Base-by-base conservation (phyloP, 2,113 vertebrate species). In the Sorex araneus region DNA sequence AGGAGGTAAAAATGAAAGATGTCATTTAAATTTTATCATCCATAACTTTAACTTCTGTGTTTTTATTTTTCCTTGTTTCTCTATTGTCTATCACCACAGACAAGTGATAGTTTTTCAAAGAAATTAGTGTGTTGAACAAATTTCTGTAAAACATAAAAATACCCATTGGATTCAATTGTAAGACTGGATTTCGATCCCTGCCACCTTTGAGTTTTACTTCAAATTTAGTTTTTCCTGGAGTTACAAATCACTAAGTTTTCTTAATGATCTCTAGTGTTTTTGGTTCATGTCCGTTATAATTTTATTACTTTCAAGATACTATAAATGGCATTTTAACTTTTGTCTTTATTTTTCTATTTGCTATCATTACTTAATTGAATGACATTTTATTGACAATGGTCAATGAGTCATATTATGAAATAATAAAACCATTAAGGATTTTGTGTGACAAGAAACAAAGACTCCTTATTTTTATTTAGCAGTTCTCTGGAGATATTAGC, bases 351-450 rank as follows among this genome's bases (percentile, higher is more conserved):
- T 90, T 36, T 47, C 64, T 86, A 28, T 85, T 70, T 32, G 16
- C 30, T 34, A 6, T 70, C n/a, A 63, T 93, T 81, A 88, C 64
- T 92, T 94, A 93, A 67, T 71, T 47, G 86, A 89, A 45, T 73
- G 3, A 25, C 6, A 36, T 54, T 93, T 86, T 71, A 75, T 84
- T 74, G 50, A 30, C n/a, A 89, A 25, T 0, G 45, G 2, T n/a
- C 28, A 76, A 28, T 66, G 27, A 75, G 80, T 70, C 47, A 60
- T 64, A 76, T 70, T 27, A 83, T n/a, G n/a, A 64, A 85, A 40
- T 18, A 40, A 12, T 89, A 13, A 84, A 54, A 19, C 36, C 12
- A 28, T 8, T 86, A 60, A 85, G 32, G 21, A 75, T 64, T 89
- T 93, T 84, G 45, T 43, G 5, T 73, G 45, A 76, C 25, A 63